Conservation (phyloP, 2,113 vertebrate species). For the Corythoichthys haematopterus region DNA sequence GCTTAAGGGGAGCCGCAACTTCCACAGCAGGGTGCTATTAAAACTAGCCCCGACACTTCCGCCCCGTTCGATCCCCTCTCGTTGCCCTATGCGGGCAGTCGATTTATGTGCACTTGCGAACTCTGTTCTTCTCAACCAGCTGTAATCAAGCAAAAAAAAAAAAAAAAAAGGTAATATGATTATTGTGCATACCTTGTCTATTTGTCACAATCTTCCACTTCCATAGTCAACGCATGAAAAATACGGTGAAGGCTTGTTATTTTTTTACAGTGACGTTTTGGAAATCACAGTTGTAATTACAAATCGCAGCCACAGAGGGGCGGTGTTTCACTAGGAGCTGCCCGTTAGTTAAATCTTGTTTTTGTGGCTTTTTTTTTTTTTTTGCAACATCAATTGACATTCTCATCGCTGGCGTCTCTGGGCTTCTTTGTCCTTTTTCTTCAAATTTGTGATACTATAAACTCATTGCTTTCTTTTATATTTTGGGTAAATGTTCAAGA, state of each 20-base stretch:
- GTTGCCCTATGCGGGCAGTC: conserved; percentile 7
- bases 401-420: conserved; percentile 9
- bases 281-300: conserved; percentile 36
- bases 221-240: conserved; percentile 32
- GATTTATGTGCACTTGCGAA: conserved; percentile 43
- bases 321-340: conserved; percentile 35
- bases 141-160: conserved; percentile 53
- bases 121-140: conserved; percentile 64
- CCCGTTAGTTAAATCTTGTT: conserved; percentile 13
- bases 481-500: conserved; percentile 69
- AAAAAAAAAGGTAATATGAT: conserved; percentile 51
- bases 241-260: conserved; percentile 7
- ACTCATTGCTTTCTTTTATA: conserved; percentile 73
- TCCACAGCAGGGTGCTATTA: conserved; percentile 81
- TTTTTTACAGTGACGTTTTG: conserved; percentile 27
- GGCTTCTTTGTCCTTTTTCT: conserved; percentile 54
- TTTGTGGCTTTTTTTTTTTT: neutral
- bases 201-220: conserved; percentile 58
- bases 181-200: conserved; percentile 68
- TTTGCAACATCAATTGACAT: too few species aligned
- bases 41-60: conserved; percentile 59
- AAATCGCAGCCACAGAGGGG: conserved; percentile 62
- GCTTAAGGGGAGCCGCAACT: conserved; percentile 78
- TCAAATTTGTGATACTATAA: conserved; percentile 69
- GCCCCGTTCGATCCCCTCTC: conserved; percentile 9